phyloP scores from a whole-genome alignment of 2,888 invertebrate genomes.

The Aquatica leii region DNA sequence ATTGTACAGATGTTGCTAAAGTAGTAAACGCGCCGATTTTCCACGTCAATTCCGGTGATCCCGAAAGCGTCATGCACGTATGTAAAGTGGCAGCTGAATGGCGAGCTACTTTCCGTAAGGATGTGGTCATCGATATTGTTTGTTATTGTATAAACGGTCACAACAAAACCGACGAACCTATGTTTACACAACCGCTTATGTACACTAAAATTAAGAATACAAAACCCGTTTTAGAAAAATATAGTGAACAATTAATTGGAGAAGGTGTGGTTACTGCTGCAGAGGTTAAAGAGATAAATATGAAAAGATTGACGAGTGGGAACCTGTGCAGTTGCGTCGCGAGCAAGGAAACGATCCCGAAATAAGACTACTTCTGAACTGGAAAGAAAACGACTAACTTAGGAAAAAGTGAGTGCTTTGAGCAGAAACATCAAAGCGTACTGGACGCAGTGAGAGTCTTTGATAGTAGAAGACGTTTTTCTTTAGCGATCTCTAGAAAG shows the following conservation, averaged over 20 bases:
- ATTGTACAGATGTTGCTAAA: conserved; percentile 79
- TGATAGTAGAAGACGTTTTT: too few species aligned
- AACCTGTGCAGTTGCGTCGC: too few species aligned
- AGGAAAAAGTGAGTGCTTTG: too few species aligned
- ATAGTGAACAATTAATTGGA: conserved; percentile 80
- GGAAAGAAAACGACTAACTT: too few species aligned
- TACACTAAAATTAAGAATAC: conserved; percentile 89
- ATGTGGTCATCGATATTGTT: conserved; percentile 92
- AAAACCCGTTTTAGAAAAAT: conserved; percentile 80
- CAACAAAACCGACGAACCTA: conserved; percentile 97
- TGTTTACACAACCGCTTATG: conserved; percentile 98
- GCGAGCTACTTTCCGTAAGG: conserved; percentile 93
- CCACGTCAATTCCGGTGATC: conserved; percentile 94
- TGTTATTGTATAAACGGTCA: conserved; percentile 94
- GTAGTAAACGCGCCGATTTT: conserved; percentile 94
- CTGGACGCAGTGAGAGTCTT: too few species aligned
- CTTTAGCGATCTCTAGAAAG: too few species aligned
- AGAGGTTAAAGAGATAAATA: conserved; percentile 77
- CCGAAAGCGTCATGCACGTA: conserved; percentile 91
- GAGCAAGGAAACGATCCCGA: too few species aligned
- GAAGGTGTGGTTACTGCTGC: conserved; percentile 80
- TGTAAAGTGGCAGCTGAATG: conserved; percentile 93
- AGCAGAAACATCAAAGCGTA: too few species aligned
- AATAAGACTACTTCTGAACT: too few species aligned
- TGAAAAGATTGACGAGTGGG: conserved; percentile 92